Conservation (phyloP, 2,888 invertebrate species). For the Myopa tessellatipennis region DNA sequence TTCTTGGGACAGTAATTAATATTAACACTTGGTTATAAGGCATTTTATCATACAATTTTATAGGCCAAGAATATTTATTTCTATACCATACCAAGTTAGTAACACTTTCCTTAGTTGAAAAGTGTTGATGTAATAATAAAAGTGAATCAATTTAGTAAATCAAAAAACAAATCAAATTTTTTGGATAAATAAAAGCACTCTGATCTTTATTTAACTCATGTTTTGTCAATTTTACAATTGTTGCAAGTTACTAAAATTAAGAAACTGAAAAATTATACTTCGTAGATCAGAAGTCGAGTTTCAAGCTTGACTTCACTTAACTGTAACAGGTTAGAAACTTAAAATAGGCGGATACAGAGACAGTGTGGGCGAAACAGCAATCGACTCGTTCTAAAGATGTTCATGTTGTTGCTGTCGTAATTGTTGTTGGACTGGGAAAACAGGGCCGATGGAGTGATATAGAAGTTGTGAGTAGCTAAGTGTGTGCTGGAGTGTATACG, state of each 20-base stretch:
- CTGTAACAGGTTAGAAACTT: background rate
- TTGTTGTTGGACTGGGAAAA: slow-evolving; percentile 21
- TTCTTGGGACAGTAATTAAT: too few relatives aligned
- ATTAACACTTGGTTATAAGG: too few relatives aligned
- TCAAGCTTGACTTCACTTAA: background rate
- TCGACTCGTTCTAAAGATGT: background rate
- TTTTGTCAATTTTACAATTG: slow-evolving; percentile 62
- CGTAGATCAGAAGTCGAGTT: background rate
- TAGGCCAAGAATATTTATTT: too few relatives aligned
- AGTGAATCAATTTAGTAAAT: background rate
- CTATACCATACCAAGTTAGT: too few relatives aligned
- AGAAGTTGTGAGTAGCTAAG: background rate
- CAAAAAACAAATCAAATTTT: slow-evolving; percentile 38
- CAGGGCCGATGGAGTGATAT: background rate
- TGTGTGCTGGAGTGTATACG: background rate
- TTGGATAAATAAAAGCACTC: slow-evolving; percentile 57
- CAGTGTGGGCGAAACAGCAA: slow-evolving; percentile 17
- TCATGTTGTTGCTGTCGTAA: slow-evolving; percentile 37
- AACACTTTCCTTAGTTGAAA: too few relatives aligned
- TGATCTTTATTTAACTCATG: slow-evolving; percentile 57
- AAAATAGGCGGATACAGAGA: slow-evolving; percentile 2
- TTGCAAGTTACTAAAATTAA: slow-evolving; percentile 51
- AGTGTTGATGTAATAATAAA: background rate
- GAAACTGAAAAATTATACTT: slow-evolving; percentile 6
- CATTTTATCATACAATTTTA: too few relatives aligned